Conservation (phyloP, 2,113 vertebrate genomes). For the Calyptomena viridis region DNA sequence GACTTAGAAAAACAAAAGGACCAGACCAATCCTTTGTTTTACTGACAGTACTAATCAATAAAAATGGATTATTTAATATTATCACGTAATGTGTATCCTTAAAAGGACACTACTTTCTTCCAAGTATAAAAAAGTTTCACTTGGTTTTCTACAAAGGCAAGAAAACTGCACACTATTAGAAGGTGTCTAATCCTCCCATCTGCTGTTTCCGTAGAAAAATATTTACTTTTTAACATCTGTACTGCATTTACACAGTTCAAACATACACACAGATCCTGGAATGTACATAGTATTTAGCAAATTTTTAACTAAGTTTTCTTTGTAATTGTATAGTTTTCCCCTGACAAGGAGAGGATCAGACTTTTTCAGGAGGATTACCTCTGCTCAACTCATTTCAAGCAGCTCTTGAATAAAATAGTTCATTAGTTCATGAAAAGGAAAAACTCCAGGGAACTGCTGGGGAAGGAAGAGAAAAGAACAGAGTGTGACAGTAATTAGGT, state of each 20-base stretch:
- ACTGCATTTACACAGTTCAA: conserved; percentile 68
- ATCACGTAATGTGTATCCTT: neutral
- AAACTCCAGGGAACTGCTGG: conserved; percentile 59
- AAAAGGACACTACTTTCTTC: neutral
- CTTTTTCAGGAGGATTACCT: conserved; percentile 69
- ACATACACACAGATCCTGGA: conserved; percentile 66
- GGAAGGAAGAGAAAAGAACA: conserved; percentile 38
- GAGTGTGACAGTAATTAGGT: conserved; percentile 69
- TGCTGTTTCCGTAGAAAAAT: conserved; percentile 70
- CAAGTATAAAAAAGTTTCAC: conserved; percentile 22
- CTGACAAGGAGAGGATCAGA: conserved; percentile 58
- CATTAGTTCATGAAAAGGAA: conserved; percentile 73
- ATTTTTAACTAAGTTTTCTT: conserved; percentile 74
- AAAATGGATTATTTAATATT: neutral
- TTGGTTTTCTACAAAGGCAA: conserved; percentile 55
- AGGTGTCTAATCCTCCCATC: conserved; percentile 68
- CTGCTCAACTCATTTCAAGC: conserved; percentile 67
- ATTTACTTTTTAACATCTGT: conserved; percentile 79
- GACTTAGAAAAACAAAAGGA: neutral
- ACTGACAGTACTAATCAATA: neutral
- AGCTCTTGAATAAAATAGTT: conserved; percentile 73
- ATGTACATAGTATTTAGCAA: conserved; percentile 62
- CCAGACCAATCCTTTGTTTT: neutral
- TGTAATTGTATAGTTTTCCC: conserved; percentile 72
- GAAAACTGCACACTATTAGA: conserved; percentile 40